A percentile compares a stretch with the other conserved stretches of the same genome.
phyloP scores from a whole-genome alignment of 2,113 vertebrate species.

The Festucalex cinctus region DNA sequence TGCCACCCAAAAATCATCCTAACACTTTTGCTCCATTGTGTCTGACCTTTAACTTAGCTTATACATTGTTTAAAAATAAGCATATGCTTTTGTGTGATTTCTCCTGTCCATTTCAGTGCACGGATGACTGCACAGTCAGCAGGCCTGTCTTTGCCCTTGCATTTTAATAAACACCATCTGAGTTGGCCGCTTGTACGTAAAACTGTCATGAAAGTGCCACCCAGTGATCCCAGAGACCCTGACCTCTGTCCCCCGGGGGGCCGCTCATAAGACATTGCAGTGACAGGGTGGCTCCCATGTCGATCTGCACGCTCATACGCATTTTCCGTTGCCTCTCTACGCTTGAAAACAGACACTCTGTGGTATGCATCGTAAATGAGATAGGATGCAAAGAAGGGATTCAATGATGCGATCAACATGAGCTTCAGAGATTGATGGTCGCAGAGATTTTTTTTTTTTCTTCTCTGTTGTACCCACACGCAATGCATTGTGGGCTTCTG shows the following conservation, averaged over 20 bases:
- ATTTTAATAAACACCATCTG: slow-evolving; percentile 71
- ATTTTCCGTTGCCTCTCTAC: slow-evolving; percentile 30
- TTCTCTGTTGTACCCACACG: slow-evolving; percentile 28
- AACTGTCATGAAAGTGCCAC: slow-evolving; percentile 66
- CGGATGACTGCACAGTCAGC: slow-evolving; percentile 65
- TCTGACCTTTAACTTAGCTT: neutral
- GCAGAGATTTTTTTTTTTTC: slow-evolving; percentile 37
- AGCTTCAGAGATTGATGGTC: slow-evolving; percentile 48
- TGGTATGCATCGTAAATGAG: slow-evolving; percentile 52
- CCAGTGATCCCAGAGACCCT: slow-evolving; percentile 43
- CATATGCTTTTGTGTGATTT: slow-evolving; percentile 17
- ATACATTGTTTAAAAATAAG: slow-evolving; percentile 8
- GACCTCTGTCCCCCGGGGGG: slow-evolving; percentile 55
- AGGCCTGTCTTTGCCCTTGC: slow-evolving; percentile 46
- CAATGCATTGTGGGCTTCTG: too few species aligned
- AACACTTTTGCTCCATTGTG: neutral
- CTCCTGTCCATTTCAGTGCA: slow-evolving; percentile 35
- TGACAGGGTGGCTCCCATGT: slow-evolving; percentile 66
- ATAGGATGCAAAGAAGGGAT: slow-evolving; percentile 23
- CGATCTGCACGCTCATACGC: slow-evolving; percentile 41
- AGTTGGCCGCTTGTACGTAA: slow-evolving; percentile 57
- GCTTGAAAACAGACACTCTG: slow-evolving; percentile 16
- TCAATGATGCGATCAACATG: slow-evolving; percentile 37
- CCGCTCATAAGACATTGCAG: slow-evolving; percentile 31
- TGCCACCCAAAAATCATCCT: too few species aligned